Conservation (phyloP, 2,113 vertebrate species). For the Cephalopterus ornatus region DNA sequence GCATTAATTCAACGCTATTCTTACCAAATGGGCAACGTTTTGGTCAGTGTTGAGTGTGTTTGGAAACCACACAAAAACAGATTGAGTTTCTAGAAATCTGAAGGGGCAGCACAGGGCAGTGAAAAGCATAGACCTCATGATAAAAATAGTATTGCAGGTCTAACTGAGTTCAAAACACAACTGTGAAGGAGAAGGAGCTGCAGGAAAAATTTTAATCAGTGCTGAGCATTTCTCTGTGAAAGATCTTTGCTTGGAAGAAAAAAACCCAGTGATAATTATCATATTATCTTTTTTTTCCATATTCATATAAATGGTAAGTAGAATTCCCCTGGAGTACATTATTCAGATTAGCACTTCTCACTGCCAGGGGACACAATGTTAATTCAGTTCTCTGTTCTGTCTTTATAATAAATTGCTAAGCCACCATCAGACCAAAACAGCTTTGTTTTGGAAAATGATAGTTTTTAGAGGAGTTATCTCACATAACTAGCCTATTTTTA, state of each 20-base stretch:
- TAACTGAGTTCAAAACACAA: background rate
- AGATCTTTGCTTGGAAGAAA: background rate
- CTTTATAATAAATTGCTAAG: background rate
- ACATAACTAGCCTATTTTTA: background rate
- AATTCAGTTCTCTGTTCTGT: background rate
- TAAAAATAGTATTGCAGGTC: background rate
- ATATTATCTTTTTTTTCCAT: background rate
- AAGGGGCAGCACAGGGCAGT: background rate
- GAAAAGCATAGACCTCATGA: background rate
- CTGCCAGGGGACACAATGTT: slow-evolving; percentile 27
- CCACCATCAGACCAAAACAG: background rate
- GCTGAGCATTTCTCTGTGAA: background rate
- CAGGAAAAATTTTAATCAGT: background rate
- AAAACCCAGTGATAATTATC: background rate
- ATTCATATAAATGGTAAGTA: background rate
- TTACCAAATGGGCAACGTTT: background rate
- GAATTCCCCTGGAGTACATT: background rate
- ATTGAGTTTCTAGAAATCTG: background rate
- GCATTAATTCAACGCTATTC: rapidly evolving
- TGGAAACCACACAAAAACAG: background rate
- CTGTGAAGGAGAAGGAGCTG: background rate
- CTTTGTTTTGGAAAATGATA: slow-evolving; percentile 10
- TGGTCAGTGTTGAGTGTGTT: too few relatives aligned
- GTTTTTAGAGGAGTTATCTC: background rate
- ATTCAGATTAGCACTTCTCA: slow-evolving; percentile 7